Evolutionary conservation across 2,888 invertebrate genomes (phyloP).

Genomic region (Philonicus albiceps): DNA sequence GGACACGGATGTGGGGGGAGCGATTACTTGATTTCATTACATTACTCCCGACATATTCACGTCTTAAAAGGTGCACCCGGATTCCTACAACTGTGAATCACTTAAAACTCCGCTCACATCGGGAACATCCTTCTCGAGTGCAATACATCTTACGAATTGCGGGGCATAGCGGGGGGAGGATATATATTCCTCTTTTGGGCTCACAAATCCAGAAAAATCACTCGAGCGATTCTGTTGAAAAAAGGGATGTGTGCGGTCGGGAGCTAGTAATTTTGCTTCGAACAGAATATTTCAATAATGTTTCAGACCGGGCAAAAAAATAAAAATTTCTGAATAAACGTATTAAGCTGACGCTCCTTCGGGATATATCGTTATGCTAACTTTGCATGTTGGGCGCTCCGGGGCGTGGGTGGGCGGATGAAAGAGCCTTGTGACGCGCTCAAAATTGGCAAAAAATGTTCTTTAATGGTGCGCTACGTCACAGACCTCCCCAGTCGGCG

Average conservation of each 20-base stretch:
- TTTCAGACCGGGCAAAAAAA: not conserved
- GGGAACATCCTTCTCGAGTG: not conserved
- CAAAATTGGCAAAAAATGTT: not conserved
- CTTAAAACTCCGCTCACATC: constrained; percentile 5
- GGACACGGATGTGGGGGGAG: not conserved
- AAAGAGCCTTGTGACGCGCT: not conserved
- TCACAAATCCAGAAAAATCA: constrained; percentile 8
- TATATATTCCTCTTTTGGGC: not conserved
- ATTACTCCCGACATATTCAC: not conserved
- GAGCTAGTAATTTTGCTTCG: not conserved
- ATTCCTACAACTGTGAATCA: not conserved
- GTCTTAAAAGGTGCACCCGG: not conserved
- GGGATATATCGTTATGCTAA: not conserved
- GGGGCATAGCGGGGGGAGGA: not conserved
- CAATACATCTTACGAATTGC: not conserved
- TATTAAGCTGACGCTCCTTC: not conserved
- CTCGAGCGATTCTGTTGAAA: not conserved
- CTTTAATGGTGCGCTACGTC: not conserved
- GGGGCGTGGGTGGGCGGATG: not conserved
- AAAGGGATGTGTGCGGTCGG: not conserved
- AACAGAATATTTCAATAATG: not conserved
- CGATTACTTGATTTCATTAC: not conserved
- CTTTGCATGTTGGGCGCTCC: not conserved
- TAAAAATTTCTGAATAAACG: not conserved
- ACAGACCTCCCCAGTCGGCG: not conserved